phyloP scores from a whole-genome alignment of 64 coral and sea anemone species.

The Cladopsammia gracilis region DNA sequence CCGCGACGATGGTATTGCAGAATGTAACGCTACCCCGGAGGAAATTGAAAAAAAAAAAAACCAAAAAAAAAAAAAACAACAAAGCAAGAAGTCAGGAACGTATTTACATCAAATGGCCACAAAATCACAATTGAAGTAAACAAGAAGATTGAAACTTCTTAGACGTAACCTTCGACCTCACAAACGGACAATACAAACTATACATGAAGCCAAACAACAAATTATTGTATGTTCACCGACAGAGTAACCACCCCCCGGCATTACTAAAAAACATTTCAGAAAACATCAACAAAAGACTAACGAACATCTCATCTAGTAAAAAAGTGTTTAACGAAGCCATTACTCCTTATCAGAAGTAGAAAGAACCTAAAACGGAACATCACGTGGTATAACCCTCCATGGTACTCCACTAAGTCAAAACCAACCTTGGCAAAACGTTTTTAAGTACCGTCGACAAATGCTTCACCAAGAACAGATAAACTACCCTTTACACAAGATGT shows the following conservation, averaged over 20 bases:
- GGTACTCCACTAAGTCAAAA: too few relatives aligned
- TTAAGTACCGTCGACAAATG: background rate
- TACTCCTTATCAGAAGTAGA: background rate
- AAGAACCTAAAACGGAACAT: background rate
- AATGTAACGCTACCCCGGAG: constrained; percentile 4
- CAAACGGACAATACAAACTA: constrained; percentile 1
- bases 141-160: too few relatives aligned
- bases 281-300: constrained; percentile 45
- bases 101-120: constrained; percentile 10
- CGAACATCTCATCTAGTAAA: constrained; percentile 12
- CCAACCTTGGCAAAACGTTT: constrained; percentile 7
- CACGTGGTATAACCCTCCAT: constrained; percentile 43
- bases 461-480: background rate
- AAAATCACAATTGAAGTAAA: constrained; percentile 55
- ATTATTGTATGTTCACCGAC: constrained; percentile 24
- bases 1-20: constrained; percentile 5
- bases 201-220: constrained; percentile 56
- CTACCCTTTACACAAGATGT: constrained; percentile 24
- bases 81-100: constrained; percentile 46
- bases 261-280: constrained; percentile 31
- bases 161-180: too few relatives aligned
- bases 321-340: background rate
- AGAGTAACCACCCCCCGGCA: constrained; percentile 47
- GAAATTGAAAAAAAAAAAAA: constrained; percentile 48
- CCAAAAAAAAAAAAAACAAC: too few relatives aligned